Evolutionary conservation across 2,113 vertebrate genomes (phyloP).

Genomic region (Dissostichus mawsoni): DNA sequence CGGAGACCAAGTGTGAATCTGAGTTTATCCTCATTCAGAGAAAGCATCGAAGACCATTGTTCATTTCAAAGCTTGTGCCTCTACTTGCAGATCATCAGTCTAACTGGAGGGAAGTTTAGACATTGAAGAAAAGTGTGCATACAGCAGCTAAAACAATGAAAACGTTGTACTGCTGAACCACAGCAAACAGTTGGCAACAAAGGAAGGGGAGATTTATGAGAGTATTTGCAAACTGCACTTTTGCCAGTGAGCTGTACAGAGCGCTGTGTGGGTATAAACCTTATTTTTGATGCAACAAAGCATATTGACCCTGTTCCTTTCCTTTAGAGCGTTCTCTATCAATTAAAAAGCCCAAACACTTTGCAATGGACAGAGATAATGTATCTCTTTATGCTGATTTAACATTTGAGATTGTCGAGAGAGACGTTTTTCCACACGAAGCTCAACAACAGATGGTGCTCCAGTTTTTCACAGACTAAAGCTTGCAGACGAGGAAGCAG

Average conservation of each 20-base stretch:
- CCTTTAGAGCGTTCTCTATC: slow-evolving; percentile 24
- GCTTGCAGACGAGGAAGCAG: slow-evolving; percentile 52
- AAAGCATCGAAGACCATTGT: slow-evolving; percentile 31
- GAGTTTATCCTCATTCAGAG: slow-evolving; percentile 62
- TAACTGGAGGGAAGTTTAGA: slow-evolving; percentile 57
- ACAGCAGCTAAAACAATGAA: slow-evolving; percentile 72
- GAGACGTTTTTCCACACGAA: slow-evolving; percentile 49
- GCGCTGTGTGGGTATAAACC: slow-evolving; percentile 10
- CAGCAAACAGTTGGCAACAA: slow-evolving; percentile 63
- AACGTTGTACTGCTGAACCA: slow-evolving; percentile 65
- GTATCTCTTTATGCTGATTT: slow-evolving; percentile 19
- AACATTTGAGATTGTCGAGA: slow-evolving; percentile 29
- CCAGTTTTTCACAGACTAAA: slow-evolving; percentile 52
- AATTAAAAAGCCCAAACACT: slow-evolving; percentile 18
- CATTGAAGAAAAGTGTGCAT: slow-evolving; percentile 55
- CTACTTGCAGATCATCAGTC: slow-evolving; percentile 60
- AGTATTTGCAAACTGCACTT: slow-evolving; percentile 36
- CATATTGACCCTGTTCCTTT: slow-evolving; percentile 26
- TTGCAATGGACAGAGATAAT: slow-evolving; percentile 15
- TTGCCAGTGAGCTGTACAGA: slow-evolving; percentile 14
- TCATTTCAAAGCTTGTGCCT: slow-evolving; percentile 48
- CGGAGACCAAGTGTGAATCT: slow-evolving; percentile 66
- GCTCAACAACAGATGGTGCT: slow-evolving; percentile 64
- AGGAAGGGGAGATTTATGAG: slow-evolving; percentile 62
- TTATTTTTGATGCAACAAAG: slow-evolving; percentile 43